A percentile compares a stretch with the other conserved stretches of the same genome.
Evolutionary conservation across 1,140 invertebrate species (phyloP).

Genomic region (Propsilocerus akamusi): DNA sequence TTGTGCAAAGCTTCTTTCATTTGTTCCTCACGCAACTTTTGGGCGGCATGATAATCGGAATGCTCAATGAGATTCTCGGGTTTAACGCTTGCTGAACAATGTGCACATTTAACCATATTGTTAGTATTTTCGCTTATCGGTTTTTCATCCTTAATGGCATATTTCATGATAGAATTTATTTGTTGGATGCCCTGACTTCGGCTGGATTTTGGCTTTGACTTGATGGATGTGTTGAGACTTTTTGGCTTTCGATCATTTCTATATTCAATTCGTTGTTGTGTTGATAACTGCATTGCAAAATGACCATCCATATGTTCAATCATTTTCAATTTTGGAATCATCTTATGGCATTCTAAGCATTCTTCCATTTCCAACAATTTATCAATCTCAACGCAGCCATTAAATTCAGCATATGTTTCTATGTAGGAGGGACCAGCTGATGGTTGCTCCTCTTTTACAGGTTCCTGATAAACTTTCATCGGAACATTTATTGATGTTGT

Average conservation of each 20-base stretch:
- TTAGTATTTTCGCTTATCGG: conserved; percentile 11
- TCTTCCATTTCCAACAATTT: conserved; percentile 13
- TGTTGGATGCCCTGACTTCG: conserved; percentile 8
- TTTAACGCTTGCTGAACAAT: conserved; percentile 39
- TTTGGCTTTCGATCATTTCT: conserved; percentile 15
- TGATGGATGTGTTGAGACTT: conserved; percentile 10
- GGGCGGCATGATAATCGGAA: conserved; percentile 50
- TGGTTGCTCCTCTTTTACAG: too few species aligned
- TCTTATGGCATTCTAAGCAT: conserved; percentile 32
- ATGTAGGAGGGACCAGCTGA: neutral
- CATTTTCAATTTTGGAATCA: conserved; percentile 23
- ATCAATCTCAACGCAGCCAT: conserved; percentile 9
- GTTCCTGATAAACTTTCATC: too few species aligned
- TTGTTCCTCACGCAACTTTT: conserved; percentile 34
- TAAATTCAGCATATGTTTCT: conserved; percentile 15
- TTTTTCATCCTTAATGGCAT: conserved; percentile 9
- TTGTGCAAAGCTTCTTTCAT: too few species aligned
- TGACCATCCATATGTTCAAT: conserved; percentile 38
- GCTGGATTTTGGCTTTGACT: conserved; percentile 9
- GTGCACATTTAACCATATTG: conserved; percentile 29
- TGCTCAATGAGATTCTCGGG: conserved; percentile 38
- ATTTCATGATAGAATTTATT: conserved; percentile 17
- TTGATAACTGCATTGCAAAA: conserved; percentile 33
- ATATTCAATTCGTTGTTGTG: conserved; percentile 24
- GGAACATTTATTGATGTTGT: too few species aligned